These are phyloP conservation scores for Oryzias dopingdopingensis DNA, from an alignment of 2,797 vertebrate genomes.

Conservation along the genomic window DNA sequence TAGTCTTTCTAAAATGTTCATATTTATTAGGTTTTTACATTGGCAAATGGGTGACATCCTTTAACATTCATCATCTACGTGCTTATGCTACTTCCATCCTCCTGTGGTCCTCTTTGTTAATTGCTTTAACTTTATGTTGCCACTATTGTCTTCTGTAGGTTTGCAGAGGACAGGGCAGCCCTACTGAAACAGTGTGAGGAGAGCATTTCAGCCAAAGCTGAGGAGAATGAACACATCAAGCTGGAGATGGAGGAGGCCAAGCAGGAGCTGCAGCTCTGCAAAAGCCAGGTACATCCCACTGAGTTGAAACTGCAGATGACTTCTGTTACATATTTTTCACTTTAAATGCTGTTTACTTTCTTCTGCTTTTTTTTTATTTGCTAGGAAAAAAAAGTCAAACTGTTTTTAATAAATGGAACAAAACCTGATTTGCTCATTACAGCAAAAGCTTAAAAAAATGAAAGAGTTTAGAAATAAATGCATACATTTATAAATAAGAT, in stretches of 20 bases:
- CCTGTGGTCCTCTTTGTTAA: neutral
- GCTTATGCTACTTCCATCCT: too few species aligned
- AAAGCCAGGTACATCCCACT: conserved; percentile 54
- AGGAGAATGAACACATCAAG: conserved; percentile 45
- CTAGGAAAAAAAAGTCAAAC: neutral
- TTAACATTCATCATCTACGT: too few species aligned
- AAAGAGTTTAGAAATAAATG: too few species aligned
- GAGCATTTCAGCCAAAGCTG: conserved; percentile 48
- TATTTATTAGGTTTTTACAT: too few species aligned
- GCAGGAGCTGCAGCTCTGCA: conserved; percentile 60
- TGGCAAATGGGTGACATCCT: too few species aligned
- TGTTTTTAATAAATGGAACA: neutral
- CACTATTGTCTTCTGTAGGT: conserved; percentile 28
- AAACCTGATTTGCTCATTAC: too few species aligned
- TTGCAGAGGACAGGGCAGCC: conserved; percentile 50
- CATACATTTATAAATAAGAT: too few species aligned
- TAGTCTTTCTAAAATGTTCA: too few species aligned
- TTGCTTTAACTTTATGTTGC: conserved; percentile 1
- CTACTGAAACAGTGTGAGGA: conserved; percentile 71
- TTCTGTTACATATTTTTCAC: neutral
- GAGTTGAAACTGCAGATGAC: neutral
- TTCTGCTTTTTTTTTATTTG: neutral
- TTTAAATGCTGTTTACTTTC: neutral
- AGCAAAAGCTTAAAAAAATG: too few species aligned
- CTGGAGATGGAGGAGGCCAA: conserved; percentile 56